Evolutionary conservation across 2,888 invertebrate species (phyloP).

Genomic region (Agonum fuliginosum): DNA sequence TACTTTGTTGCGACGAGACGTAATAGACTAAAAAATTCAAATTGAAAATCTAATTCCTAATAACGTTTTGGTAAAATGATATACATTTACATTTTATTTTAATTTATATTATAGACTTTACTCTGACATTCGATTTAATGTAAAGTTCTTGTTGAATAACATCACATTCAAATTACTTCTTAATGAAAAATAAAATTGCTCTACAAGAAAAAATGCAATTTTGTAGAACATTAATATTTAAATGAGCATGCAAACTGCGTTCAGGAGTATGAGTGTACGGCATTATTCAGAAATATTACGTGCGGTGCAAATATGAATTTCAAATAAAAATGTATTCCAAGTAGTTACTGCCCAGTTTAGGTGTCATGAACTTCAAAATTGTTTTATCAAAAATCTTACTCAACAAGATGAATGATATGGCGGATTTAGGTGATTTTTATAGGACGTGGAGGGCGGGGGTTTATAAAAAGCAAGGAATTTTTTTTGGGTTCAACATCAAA

Average conservation of each 20-base stretch:
- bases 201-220: conserved; percentile 7
- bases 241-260: conserved; percentile 8
- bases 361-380: too few species aligned
- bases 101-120: not conserved
- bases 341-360: too few species aligned
- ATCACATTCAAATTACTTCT: conserved; percentile 3
- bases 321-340: too few species aligned
- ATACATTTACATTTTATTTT: not conserved
- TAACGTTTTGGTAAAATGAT: too few species aligned
- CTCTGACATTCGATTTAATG: not conserved
- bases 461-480: too few species aligned
- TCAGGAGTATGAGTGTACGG: too few species aligned
- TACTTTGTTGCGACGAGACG: not conserved
- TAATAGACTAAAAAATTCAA: not conserved
- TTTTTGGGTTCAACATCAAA: too few species aligned
- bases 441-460: too few species aligned
- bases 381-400: too few species aligned
- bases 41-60: not conserved
- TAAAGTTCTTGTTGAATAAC: not conserved
- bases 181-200: conserved; percentile 27
- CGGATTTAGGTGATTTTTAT: too few species aligned
- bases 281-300: not conserved
- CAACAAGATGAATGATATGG: too few species aligned
- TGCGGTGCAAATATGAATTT: too few species aligned
- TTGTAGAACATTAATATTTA: conserved; percentile 20